A percentile compares a stretch with the other conserved stretches of the same genome.
phyloP scores from a whole-genome alignment of 2,113 vertebrate species.

The Coregonus clupeaformis region DNA sequence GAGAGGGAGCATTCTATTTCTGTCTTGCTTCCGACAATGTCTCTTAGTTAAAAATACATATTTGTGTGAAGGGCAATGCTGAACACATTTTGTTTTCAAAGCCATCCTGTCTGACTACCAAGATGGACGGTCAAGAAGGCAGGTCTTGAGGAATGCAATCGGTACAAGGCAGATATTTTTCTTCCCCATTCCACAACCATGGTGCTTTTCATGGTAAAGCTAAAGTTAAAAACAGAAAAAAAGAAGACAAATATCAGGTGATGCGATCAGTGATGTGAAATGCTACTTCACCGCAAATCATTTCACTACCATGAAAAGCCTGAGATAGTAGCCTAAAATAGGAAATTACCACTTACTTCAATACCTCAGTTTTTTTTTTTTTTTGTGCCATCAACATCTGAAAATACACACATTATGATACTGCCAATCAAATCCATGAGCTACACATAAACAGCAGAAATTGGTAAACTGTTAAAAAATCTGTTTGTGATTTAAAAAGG shows the following conservation, averaged over 20 bases:
- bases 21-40: slow-evolving; percentile 40
- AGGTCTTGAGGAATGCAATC: slow-evolving; percentile 23
- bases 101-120: slow-evolving; percentile 19
- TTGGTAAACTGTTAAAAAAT: slow-evolving; percentile 10
- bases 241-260: not conserved
- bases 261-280: too few relatives aligned
- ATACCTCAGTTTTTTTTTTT: too few relatives aligned
- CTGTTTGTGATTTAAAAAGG: slow-evolving; percentile 6
- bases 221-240: not conserved
- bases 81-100: slow-evolving; percentile 43
- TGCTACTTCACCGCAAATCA: too few relatives aligned
- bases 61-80: slow-evolving; percentile 14
- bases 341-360: too few relatives aligned
- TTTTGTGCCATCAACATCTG: too few relatives aligned
- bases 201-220: not conserved
- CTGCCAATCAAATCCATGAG: too few relatives aligned
- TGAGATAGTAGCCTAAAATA: too few relatives aligned
- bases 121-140: slow-evolving; percentile 21
- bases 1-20: slow-evolving; percentile 46
- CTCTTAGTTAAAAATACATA: slow-evolving; percentile 39
- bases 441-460: not conserved
- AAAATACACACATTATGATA: too few relatives aligned
- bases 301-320: too few relatives aligned
- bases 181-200: not conserved
- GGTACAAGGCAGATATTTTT: slow-evolving; percentile 1